A percentile compares a stretch with the other conserved stretches of the same genome.
Evolutionary conservation across 2,888 invertebrate species (phyloP).

Genomic region (Carterocephalus palaemon): DNA sequence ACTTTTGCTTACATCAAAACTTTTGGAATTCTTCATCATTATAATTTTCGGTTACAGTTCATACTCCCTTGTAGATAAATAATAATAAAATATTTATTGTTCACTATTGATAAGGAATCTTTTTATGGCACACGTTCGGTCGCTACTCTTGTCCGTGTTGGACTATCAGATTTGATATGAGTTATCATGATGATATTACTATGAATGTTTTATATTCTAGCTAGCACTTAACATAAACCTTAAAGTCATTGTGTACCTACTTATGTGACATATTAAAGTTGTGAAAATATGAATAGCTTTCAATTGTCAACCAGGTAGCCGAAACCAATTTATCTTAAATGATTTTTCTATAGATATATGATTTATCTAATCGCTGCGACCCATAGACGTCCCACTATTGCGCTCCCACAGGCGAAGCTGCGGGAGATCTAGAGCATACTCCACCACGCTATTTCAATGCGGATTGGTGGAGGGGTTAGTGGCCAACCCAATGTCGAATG

Average conservation of each 20-base stretch:
- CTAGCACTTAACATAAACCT: slow-evolving; percentile 1
- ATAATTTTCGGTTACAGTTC: neutral
- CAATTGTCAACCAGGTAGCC: neutral
- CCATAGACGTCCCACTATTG: too few relatives aligned
- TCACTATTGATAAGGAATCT: slow-evolving; percentile 9
- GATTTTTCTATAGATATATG: too few relatives aligned
- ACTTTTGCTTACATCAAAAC: slow-evolving; percentile 16
- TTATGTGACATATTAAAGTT: too few relatives aligned
- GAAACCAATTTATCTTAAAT: too few relatives aligned
- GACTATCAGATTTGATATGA: slow-evolving; percentile 24
- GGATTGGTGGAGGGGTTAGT: too few relatives aligned
- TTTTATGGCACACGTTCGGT: slow-evolving; percentile 9
- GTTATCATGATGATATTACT: slow-evolving; percentile 22
- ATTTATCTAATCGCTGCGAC: too few relatives aligned
- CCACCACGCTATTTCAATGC: too few relatives aligned
- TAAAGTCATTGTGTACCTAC: too few relatives aligned
- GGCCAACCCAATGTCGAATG: too few relatives aligned
- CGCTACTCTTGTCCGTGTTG: slow-evolving; percentile 6
- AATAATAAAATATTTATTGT: slow-evolving; percentile 3
- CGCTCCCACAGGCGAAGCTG: too few relatives aligned
- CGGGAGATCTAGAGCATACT: too few relatives aligned
- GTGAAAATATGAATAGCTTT: neutral
- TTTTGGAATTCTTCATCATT: slow-evolving; percentile 8
- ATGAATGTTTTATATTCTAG: slow-evolving; percentile 19
- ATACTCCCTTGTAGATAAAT: neutral